phyloP scores from a whole-genome alignment of 2,888 invertebrate genomes.

The Carcina quercana region DNA sequence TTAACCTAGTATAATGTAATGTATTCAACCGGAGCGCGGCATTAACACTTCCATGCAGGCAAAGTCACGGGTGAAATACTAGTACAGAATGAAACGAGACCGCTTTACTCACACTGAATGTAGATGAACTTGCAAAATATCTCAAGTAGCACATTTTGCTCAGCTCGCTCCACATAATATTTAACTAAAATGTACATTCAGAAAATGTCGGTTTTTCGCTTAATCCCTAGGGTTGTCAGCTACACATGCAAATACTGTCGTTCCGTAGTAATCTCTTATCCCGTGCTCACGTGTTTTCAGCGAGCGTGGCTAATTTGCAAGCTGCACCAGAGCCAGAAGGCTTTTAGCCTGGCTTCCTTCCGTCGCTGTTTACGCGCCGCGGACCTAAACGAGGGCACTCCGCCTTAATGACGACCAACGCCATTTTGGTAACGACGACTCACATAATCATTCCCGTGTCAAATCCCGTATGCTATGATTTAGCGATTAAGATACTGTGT shows the following conservation, averaged over 20 bases:
- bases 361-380: slow-evolving; percentile 53
- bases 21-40: no score
- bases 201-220: slow-evolving; percentile 11
- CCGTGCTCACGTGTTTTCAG: slow-evolving; percentile 48
- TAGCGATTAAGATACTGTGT: no score
- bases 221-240: slow-evolving; percentile 11
- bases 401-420: slow-evolving; percentile 58
- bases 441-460: slow-evolving; percentile 17
- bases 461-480: slow-evolving; percentile 11
- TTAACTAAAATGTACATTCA: no score
- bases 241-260: slow-evolving; percentile 33
- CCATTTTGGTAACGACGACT: slow-evolving; percentile 50
- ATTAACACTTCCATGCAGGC: no score
- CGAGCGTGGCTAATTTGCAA: slow-evolving; percentile 61
- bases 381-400: slow-evolving; percentile 61
- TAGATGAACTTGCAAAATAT: no score
- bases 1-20: no score
- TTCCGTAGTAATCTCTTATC: slow-evolving; percentile 52
- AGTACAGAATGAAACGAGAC: no score
- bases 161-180: no score
- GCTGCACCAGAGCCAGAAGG: slow-evolving; percentile 46
- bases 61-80: no score
- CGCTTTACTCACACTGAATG: no score
- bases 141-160: no score
- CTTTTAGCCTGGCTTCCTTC: slow-evolving; percentile 63